Evolutionary conservation across 2,113 vertebrate genomes (phyloP).

Genomic region (Nerophis ophidion): DNA sequence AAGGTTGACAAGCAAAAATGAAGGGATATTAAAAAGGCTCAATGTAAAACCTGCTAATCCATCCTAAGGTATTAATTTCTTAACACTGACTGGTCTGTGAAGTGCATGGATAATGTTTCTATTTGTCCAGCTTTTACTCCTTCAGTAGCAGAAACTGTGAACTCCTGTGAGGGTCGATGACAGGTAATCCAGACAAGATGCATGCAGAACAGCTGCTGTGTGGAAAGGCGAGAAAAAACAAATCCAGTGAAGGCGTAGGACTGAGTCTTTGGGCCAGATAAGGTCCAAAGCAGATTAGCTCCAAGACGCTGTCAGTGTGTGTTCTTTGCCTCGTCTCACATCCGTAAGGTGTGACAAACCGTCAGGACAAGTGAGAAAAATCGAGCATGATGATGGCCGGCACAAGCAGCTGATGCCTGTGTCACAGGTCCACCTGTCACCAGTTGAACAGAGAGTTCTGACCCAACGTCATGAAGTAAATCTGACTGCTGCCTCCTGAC

Average conservation of each 20-base stretch:
- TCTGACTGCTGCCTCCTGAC: constrained; percentile 86
- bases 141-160: neutral
- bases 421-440: constrained; percentile 60
- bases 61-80: neutral
- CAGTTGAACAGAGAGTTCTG: constrained; percentile 85
- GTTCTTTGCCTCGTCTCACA: neutral
- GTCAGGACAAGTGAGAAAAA: constrained; percentile 10
- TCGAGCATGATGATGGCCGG: constrained; percentile 6
- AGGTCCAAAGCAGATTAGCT: neutral
- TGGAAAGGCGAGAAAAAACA: neutral
- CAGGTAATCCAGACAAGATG: neutral
- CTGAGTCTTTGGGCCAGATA: neutral
- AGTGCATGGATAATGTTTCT: constrained; percentile 4
- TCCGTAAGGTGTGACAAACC: neutral
- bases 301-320: constrained; percentile 1
- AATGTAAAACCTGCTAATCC: neutral
- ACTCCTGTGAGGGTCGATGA: too few relatives aligned
- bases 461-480: constrained; percentile 95
- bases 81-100: neutral
- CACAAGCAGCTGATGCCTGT: constrained; percentile 7
- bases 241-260: constrained; percentile 4
- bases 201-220: constrained; percentile 1
- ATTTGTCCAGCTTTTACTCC: constrained; percentile 1
- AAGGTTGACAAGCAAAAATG: neutral
- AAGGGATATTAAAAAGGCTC: neutral